Base-by-base conservation (phyloP, 2,797 vertebrate genomes). In the Liparis tanakae region DNA sequence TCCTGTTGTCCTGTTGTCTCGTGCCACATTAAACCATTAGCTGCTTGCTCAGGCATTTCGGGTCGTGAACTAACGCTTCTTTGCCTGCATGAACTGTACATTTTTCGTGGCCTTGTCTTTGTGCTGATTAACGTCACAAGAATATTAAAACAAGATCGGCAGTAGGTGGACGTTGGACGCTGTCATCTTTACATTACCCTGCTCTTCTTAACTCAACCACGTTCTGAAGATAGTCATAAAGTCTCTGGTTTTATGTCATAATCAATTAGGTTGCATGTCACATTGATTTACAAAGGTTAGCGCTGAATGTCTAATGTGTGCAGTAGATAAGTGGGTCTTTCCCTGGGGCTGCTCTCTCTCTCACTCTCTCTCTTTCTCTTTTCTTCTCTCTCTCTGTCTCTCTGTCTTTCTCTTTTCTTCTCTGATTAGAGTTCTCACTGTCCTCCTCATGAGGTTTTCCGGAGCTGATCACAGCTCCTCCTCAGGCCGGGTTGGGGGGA, bases 11-110 rank as follows among this genome's bases (percentile, higher is more conserved):
- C 44, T 18, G 17, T 46, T 37, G 37, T 37, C 8, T 10, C 10
- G 37, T 8, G 39, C 39, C 66, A 85, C 72, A 84, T 85, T 5
- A 82, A 83, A 78, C 83, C 81, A 83, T 88, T 86, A 88, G 69
- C 73, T 82, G 73, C 82, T 81, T 80, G 15, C 70, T 87, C 83
- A 70, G 67, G 61, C 71, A 76, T 75, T 83, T 65, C 77, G 78
- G 66, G 54, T 62, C 61, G 58, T 58, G 20, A 58, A 78, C 33
- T 63, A 53, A 73, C 67, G 69, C 58, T 71, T 58, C 64, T 67
- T 74, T 55, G 74, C 68, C 68, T 82, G 46, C 50, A 57, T 67
- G 53, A n/a, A 37, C 43, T 50, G 44, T 37, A 72, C 56, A 69
- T 83, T 60, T 30, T 77, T n/a, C 56, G 57, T 37, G n/a, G 22